Evolutionary conservation across 2,113 vertebrate species (phyloP).

Genomic region (Corydoras maculifer): DNA sequence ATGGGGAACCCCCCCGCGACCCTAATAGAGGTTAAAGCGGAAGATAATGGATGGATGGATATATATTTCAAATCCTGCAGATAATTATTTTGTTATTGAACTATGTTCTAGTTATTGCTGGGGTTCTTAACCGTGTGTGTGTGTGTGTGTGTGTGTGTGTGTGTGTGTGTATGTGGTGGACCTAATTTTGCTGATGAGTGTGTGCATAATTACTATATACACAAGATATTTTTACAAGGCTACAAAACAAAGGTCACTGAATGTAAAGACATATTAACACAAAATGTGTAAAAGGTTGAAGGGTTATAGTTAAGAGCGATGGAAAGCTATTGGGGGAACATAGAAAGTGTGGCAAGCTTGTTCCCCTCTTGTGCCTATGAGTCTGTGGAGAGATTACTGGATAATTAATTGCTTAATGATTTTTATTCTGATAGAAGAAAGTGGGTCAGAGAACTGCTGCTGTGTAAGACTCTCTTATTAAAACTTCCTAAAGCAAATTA

Average conservation of each 20-base stretch:
- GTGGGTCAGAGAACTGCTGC: conserved; percentile 44
- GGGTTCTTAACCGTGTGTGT: conserved; percentile 10
- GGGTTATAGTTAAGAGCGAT: too few species aligned
- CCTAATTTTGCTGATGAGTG: not conserved
- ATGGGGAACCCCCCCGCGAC: too few species aligned
- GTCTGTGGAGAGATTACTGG: conserved; percentile 24
- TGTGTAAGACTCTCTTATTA: conserved; percentile 9
- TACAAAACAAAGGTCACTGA: too few species aligned
- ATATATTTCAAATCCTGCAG: too few species aligned
- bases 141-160: not conserved
- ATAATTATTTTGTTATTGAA: too few species aligned
- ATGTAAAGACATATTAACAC: too few species aligned
- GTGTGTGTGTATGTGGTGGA: too few species aligned
- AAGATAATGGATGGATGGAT: too few species aligned
- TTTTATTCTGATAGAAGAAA: conserved; percentile 38
- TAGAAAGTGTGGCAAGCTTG: conserved; percentile 26
- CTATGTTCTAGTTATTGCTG: too few species aligned
- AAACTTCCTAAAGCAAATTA: not conserved
- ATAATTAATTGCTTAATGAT: conserved; percentile 39
- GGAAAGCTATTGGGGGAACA: not conserved
- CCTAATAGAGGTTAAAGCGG: too few species aligned
- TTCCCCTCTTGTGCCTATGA: conserved; percentile 21
- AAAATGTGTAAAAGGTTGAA: too few species aligned
- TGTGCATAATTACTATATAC: not conserved
- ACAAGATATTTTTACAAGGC: too few species aligned